Percentiles rank a stretch among this genome's conserved stretches.
Evolutionary conservation across 2,797 vertebrate species (phyloP).

Genomic region (Thripadectes ignobilis): DNA sequence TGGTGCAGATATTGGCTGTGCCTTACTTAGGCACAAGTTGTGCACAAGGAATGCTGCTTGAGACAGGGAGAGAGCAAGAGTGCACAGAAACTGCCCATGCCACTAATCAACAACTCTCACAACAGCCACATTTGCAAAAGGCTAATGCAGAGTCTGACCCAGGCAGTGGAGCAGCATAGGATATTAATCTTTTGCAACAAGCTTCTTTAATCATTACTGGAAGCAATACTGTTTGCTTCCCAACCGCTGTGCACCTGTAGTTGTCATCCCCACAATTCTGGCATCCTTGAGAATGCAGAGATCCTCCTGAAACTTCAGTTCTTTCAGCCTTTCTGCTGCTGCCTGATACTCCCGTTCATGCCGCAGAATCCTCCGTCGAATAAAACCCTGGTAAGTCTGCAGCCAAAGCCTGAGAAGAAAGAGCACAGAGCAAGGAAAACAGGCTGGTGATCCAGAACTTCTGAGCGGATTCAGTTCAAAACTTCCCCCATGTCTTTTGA

Average conservation of each 20-base stretch:
- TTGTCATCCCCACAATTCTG: conserved; percentile 93
- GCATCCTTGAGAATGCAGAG: conserved; percentile 81
- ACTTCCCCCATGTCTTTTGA: not conserved
- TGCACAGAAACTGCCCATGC: not conserved
- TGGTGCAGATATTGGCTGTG: not conserved
- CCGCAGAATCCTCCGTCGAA: conserved; percentile 70
- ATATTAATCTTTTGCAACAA: not conserved
- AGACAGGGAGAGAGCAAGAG: not conserved
- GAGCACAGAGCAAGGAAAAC: not conserved
- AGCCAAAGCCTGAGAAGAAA: conserved; percentile 85
- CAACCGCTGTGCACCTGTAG: conserved; percentile 78
- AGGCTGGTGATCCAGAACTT: not conserved
- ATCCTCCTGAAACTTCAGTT: conserved; percentile 83
- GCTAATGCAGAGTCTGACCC: not conserved
- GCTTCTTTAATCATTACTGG: not conserved
- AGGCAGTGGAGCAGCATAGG: not conserved
- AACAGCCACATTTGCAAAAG: not conserved
- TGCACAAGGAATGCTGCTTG: not conserved
- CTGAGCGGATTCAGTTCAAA: not conserved
- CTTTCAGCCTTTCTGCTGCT: conserved; percentile 82
- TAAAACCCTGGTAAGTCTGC: conserved; percentile 78
- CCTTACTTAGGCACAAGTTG: not conserved
- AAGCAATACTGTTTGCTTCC: not conserved
- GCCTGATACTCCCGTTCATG: conserved; percentile 81
- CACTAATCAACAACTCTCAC: not conserved